Conservation (phyloP, 35 echinoderm and acorn worm genomes). For the Acanthaster planci region DNA sequence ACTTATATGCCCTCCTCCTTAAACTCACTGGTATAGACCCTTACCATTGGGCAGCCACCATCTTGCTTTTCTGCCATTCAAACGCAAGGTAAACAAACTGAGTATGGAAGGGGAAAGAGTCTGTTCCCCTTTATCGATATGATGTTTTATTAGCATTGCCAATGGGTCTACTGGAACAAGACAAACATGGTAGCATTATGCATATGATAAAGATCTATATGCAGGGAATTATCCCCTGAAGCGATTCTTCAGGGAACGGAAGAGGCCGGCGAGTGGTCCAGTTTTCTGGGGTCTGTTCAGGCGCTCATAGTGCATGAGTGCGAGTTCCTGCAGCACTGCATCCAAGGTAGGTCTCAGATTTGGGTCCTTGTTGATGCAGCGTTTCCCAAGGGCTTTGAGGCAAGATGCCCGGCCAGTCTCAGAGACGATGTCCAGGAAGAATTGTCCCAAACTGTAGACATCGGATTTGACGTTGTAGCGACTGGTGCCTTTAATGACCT, state of each 20-base stretch:
- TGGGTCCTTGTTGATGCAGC: not conserved
- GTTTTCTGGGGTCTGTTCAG: not conserved
- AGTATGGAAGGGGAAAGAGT: too few relatives aligned
- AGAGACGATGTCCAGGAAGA: not conserved
- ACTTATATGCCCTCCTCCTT: too few relatives aligned
- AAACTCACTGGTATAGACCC: too few relatives aligned
- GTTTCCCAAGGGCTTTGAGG: not conserved
- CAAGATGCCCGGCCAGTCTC: not conserved
- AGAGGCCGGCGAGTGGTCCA: not conserved
- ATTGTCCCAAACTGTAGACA: not conserved
- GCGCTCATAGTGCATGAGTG: not conserved
- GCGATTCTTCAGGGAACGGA: not conserved
- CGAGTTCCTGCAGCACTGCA: constrained; percentile 11
- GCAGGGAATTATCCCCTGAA: not conserved
- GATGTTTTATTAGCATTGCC: too few relatives aligned
- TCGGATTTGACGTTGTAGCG: not conserved
- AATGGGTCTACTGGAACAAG: too few relatives aligned
- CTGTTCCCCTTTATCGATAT: too few relatives aligned
- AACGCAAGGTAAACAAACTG: too few relatives aligned
- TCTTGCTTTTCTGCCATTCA: too few relatives aligned
- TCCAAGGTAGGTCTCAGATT: not conserved
- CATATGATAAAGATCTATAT: too few relatives aligned
- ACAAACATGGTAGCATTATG: too few relatives aligned
- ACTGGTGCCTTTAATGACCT: not conserved
- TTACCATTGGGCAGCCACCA: too few relatives aligned